Evolutionary conservation across 1,140 invertebrate species (phyloP), one percentile per base, ranked within the genome.

Genomic region (Trichogramma pretiosum): DNA sequence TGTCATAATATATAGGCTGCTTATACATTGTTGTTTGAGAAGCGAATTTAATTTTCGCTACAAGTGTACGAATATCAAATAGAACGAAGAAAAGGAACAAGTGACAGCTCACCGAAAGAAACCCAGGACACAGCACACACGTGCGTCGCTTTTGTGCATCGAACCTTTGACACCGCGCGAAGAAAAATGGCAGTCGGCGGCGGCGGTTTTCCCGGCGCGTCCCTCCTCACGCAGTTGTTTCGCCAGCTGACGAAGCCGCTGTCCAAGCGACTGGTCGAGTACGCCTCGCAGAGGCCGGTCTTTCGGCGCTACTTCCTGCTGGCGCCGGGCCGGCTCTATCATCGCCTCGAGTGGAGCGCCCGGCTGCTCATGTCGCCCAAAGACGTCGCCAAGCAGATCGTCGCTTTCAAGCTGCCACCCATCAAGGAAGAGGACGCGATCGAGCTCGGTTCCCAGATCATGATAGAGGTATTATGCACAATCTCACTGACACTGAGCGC

Each of bases 401-500:
- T 11, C 0, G 3, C n/a, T n/a, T n/a, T n/a, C n/a, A 30, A 21
- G 11, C 17, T 16, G 16, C 13, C 24, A 21, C 22, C 19, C 24
- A 37, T 58, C 9, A 45, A 28, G 7, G 57, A 59, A n/a, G 48
- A 47, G 5, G 11, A 38, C 14, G 55, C 56, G 0, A 43, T 57
- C 14, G 44, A 56, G 26, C 33, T 55, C 34, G 60, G 56, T 7
- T 51, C 45, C 13, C 48, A 58, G 16, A 38, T 59, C 9, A 54
- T 61, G 52, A 55, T 59, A 10, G 57, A 61, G 53, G 56, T 59
- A n/a, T n/a, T n/a, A n/a, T n/a, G n/a, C n/a, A n/a, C n/a, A n/a
- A n/a, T n/a, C n/a, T n/a, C n/a, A n/a, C n/a, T n/a, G n/a, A n/a
- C n/a, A n/a, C n/a, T n/a, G n/a, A n/a, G n/a, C n/a, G n/a, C n/a